These are phyloP conservation scores for Lepidonotus clava DNA, from an alignment of 2,888 invertebrate species.

Conservation along the genomic window DNA sequence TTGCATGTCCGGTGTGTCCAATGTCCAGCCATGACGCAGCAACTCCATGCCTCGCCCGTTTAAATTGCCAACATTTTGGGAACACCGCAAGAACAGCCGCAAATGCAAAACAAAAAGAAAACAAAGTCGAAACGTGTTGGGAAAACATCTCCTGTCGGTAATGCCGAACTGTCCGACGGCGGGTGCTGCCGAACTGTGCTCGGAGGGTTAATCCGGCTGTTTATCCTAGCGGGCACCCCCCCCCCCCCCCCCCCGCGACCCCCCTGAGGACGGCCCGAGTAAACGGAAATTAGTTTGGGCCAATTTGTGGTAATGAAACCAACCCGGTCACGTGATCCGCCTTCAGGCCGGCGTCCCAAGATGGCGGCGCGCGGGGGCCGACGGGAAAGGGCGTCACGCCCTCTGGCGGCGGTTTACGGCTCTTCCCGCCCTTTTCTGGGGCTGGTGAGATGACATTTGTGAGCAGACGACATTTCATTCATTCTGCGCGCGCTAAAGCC, in stretches of 20 bases:
- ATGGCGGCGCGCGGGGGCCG: not conserved
- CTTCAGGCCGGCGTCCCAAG: not conserved
- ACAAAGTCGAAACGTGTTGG: too few relatives aligned
- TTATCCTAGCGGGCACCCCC: slow-evolving; percentile 25
- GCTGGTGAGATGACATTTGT: not conserved
- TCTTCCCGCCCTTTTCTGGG: not conserved
- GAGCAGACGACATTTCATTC: not conserved
- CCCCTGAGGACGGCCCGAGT: slow-evolving; percentile 13
- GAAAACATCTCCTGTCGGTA: too few relatives aligned
- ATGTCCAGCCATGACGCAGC: too few relatives aligned
- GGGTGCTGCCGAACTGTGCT: too few relatives aligned
- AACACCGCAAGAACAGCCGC: too few relatives aligned
- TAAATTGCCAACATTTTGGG: too few relatives aligned
- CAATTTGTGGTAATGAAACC: slow-evolving; percentile 46
- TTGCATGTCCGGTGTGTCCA: too few relatives aligned
- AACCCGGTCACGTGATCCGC: slow-evolving; percentile 20
- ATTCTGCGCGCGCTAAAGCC: not conserved
- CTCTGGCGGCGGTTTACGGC: not conserved
- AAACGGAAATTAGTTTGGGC: slow-evolving; percentile 44
- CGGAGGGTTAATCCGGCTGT: too few relatives aligned
- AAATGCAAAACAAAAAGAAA: too few relatives aligned
- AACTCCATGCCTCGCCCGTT: too few relatives aligned
- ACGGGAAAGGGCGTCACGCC: not conserved
- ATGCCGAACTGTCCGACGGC: too few relatives aligned
- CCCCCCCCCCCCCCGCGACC: too few relatives aligned